Percentiles rank a stretch among this genome's conserved stretches.
These are phyloP conservation scores for Himalopsyche phryganea DNA, from an alignment of 1,140 invertebrate species.

Conservation along the genomic window DNA sequence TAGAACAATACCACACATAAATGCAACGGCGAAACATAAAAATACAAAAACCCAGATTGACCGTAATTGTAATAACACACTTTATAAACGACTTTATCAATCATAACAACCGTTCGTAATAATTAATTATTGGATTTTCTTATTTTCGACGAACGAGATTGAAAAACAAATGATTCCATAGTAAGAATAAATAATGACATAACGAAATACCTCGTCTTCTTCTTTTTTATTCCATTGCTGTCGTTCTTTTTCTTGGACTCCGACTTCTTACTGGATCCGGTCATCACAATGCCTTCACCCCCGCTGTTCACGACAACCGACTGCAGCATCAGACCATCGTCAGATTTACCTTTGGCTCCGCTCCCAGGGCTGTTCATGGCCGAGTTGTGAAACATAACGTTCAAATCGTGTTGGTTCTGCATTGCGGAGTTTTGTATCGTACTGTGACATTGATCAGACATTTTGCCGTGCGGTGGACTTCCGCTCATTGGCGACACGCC, in stretches of 20 bases:
- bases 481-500: constrained; percentile 41
- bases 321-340: constrained; percentile 55
- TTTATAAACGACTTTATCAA: too few relatives aligned
- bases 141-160: too few relatives aligned
- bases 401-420: constrained; percentile 44
- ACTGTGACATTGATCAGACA: constrained; percentile 40
- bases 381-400: constrained; percentile 53
- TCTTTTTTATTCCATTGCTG: constrained; percentile 87
- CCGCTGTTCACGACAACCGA: constrained; percentile 41
- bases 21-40: too few relatives aligned
- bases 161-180: too few relatives aligned
- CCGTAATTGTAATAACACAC: too few relatives aligned
- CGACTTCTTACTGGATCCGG: constrained; percentile 57
- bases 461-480: constrained; percentile 39
- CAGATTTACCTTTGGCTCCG: constrained; percentile 46
- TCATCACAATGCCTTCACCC: constrained; percentile 37
- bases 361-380: constrained; percentile 49
- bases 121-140: too few relatives aligned
- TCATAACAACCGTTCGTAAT: too few relatives aligned
- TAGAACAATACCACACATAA: too few relatives aligned
- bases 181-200: background rate
- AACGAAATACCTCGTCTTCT: constrained; percentile 80
- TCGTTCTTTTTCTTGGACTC: constrained; percentile 81
- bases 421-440: constrained; percentile 37
- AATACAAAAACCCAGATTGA: too few relatives aligned